Percentiles rank a stretch among this genome's conserved stretches.
Evolutionary conservation across 2,113 vertebrate genomes (phyloP).

Genomic region (Vanacampus margaritifer): DNA sequence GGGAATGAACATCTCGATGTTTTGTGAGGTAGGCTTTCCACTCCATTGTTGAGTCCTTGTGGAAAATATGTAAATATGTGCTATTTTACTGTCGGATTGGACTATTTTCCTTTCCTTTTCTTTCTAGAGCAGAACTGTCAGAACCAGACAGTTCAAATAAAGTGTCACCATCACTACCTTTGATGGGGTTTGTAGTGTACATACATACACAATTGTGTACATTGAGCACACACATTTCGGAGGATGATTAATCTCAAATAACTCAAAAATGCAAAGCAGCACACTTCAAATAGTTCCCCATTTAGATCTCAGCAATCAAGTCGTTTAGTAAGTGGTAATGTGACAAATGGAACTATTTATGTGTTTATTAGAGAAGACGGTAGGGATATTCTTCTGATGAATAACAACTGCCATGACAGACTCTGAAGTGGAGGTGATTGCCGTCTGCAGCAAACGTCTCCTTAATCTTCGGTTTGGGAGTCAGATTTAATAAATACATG

Average conservation of each 20-base stretch:
- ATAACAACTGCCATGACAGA: not conserved
- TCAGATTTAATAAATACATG: conserved; percentile 8
- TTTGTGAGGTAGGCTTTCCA: conserved; percentile 2
- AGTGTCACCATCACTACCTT: not conserved
- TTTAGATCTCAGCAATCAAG: conserved; percentile 14
- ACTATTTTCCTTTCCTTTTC: conserved; percentile 6
- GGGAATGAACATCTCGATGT: not conserved
- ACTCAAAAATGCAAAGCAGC: not conserved
- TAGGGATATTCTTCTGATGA: conserved; percentile 7
- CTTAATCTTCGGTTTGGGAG: not conserved
- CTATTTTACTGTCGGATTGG: not conserved
- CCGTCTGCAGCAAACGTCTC: not conserved
- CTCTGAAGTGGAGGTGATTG: conserved; percentile 1
- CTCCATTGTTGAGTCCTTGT: not conserved
- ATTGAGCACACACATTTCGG: not conserved
- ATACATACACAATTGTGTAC: not conserved
- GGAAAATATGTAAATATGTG: conserved; percentile 3
- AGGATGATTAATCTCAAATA: not conserved
- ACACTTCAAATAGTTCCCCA: conserved; percentile 10
- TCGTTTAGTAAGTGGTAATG: conserved; percentile 3
- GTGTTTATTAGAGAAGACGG: not conserved
- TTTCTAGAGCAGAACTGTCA: conserved; percentile 10
- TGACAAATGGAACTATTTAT: not conserved
- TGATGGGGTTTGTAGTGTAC: not conserved
- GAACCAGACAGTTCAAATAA: not conserved